Base-by-base conservation (phyloP, 92 coral and sea anemone genomes). In the Parazoanthus darwini region DNA sequence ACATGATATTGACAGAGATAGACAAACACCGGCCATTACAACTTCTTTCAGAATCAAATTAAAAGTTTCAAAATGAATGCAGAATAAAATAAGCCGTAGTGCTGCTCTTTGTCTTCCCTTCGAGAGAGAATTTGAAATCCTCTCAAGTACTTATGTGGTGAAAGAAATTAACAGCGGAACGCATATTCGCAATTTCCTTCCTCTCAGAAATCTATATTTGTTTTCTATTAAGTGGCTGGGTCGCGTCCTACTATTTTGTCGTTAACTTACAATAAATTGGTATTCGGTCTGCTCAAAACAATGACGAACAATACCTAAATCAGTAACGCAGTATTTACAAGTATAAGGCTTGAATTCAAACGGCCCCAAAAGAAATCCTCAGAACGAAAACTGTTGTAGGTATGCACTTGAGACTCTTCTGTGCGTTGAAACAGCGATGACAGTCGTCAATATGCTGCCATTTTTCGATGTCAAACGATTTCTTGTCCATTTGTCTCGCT, bases 21-120 rank as follows among this genome's bases (percentile, higher is more conserved):
- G 84, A 83, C 89, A 88, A 91, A 91, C 89, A 88, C 54, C 66
- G 68, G 37, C 82, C 84, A 29, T 39, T 78, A 33, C 73, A 54
- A 18, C 50, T 75, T 75, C 89, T 78, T 78, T 76, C 74, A 75
- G 76, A 43, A 82, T 43, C 74, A 81, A 51, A 23, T 50, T 29
- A 29, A 29, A 29, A 29, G n/a, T 72, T 46, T 5, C 33, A 79
- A 80, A 48, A 46, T 22, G 58, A 15, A 70, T 37, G 23, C 72
- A 25, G 36, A 10, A 25, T 70, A 33, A 33, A 5, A 36, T 71
- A 25, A 75, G 44, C 50, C 9, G 38, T 7, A 76, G 25, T 5
- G n/a, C 26, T 84, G 66, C 42, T 48, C 16, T 29, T 50, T 43
- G 15, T 18, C 36, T 29, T 44, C 5, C 78, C 42, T 84, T 71